Evolutionary conservation across 2,113 vertebrate genomes (phyloP).

Genomic region (Leptobrachium leishanense): DNA sequence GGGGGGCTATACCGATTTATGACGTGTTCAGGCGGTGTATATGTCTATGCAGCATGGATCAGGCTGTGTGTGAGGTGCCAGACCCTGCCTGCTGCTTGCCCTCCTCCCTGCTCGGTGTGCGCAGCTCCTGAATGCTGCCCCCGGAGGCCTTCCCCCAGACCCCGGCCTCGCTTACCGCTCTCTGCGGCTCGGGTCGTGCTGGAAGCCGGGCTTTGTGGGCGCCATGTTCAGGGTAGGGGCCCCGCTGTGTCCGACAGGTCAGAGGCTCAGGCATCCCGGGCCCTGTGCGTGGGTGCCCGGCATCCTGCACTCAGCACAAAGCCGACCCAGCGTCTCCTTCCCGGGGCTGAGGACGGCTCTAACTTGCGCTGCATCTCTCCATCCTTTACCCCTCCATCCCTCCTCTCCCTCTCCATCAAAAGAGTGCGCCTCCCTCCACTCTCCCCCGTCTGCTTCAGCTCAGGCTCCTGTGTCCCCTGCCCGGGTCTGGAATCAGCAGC

Average conservation of each 20-base stretch:
- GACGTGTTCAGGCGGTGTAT: no score
- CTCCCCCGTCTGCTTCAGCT: neutral
- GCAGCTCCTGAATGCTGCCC: slow-evolving; percentile 12
- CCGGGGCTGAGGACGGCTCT: slow-evolving; percentile 46
- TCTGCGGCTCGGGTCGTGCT: slow-evolving; percentile 95
- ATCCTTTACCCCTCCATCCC: slow-evolving; percentile 33
- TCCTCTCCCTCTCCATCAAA: slow-evolving; percentile 9
- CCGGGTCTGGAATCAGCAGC: neutral
- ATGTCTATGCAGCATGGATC: no score
- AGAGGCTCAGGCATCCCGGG: slow-evolving; percentile 29
- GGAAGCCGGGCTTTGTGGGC: slow-evolving; percentile 97
- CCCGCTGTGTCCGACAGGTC: slow-evolving; percentile 25
- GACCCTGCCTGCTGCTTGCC: no score
- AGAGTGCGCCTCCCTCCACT: neutral
- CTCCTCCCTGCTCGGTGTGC: no score
- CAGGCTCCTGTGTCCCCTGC: neutral
- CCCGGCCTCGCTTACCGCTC: slow-evolving; percentile 85
- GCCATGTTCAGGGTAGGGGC: slow-evolving; percentile 87
- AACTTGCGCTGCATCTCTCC: slow-evolving; percentile 50
- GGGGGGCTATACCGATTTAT: no score
- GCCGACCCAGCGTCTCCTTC: slow-evolving; percentile 38
- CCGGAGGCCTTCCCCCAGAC: slow-evolving; percentile 41
- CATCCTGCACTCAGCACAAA: slow-evolving; percentile 27
- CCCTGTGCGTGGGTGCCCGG: neutral
- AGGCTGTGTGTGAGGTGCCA: no score